Evolutionary conservation across 2,113 vertebrate species (phyloP).

Genomic region (Formicarius rufipectus): DNA sequence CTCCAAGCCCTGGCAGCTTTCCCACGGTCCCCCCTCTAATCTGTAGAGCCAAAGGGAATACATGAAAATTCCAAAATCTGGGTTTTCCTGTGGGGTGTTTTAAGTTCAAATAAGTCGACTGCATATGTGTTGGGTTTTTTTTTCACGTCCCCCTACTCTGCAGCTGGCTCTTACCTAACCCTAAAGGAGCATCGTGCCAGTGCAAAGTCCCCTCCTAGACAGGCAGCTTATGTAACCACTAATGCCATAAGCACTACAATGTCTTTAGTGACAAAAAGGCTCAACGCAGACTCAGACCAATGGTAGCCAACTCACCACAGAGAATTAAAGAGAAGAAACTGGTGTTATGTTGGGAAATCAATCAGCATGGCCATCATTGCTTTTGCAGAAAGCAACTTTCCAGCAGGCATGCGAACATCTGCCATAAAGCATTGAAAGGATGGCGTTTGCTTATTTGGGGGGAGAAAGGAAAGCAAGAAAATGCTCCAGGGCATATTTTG

Average conservation of each 20-base stretch:
- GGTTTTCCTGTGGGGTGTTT: background rate
- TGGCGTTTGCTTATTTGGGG: background rate
- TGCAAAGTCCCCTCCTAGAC: slow-evolving; percentile 12
- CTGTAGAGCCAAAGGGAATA: slow-evolving; percentile 22
- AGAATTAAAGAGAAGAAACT: background rate
- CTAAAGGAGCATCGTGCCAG: slow-evolving; percentile 35
- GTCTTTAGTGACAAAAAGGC: slow-evolving; percentile 55
- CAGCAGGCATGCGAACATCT: background rate
- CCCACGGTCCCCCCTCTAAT: slow-evolving; percentile 63
- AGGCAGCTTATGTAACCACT: slow-evolving; percentile 40
- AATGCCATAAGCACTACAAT: slow-evolving; percentile 48
- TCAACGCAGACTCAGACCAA: background rate
- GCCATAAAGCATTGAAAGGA: background rate
- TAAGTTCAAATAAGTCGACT: background rate
- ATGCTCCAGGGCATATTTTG: background rate
- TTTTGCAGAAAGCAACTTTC: background rate
- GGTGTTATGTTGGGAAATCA: background rate
- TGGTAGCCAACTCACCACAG: background rate
- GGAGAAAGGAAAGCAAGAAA: background rate
- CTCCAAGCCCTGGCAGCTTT: slow-evolving; percentile 68
- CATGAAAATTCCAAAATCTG: background rate
- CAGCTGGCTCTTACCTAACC: background rate
- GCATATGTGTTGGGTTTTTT: background rate
- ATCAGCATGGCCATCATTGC: background rate
- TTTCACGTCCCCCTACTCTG: background rate